Conservation (phyloP, 1,140 invertebrate genomes). For the Leptopilina clavipes region DNA sequence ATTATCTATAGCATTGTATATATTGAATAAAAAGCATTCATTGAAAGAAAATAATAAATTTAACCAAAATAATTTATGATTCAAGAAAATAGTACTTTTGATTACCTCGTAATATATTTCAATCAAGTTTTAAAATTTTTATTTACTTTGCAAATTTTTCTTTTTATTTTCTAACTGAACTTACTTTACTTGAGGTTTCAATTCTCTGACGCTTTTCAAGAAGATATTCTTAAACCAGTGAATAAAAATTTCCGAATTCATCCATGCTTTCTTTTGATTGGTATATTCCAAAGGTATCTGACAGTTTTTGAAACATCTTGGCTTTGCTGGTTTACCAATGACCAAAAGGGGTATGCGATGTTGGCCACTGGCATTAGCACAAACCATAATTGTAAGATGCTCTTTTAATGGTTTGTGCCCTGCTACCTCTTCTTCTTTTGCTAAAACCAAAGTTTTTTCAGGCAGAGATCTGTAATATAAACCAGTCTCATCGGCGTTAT, state of each 20-base stretch:
- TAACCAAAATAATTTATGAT: too few relatives aligned
- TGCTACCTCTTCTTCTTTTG: slow-evolving; percentile 35
- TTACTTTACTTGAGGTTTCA: background rate
- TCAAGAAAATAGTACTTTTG: too few relatives aligned
- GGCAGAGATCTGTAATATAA: slow-evolving; percentile 37
- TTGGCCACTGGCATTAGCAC: slow-evolving; percentile 61
- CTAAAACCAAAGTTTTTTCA: background rate
- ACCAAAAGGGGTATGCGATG: slow-evolving; percentile 59
- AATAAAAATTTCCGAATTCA: background rate
- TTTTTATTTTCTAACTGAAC: too few relatives aligned
- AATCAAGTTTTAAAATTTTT: background rate
- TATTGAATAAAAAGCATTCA: background rate
- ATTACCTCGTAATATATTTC: too few relatives aligned
- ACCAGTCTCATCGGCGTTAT: slow-evolving; percentile 43
- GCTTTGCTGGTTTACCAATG: slow-evolving; percentile 45
- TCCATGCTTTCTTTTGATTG: background rate
- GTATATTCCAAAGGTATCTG: background rate
- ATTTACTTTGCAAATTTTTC: too few relatives aligned
- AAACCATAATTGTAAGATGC: slow-evolving; percentile 48
- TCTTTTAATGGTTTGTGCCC: slow-evolving; percentile 34
- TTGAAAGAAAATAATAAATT: too few relatives aligned
- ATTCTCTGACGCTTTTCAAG: background rate
- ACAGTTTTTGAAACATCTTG: slow-evolving; percentile 1
- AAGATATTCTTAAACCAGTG: background rate
- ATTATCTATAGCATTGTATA: background rate